Percentiles rank a stretch among this genome's conserved stretches.
Conservation (phyloP, 1,140 invertebrate genomes). For the Saccostrea glomerata region DNA sequence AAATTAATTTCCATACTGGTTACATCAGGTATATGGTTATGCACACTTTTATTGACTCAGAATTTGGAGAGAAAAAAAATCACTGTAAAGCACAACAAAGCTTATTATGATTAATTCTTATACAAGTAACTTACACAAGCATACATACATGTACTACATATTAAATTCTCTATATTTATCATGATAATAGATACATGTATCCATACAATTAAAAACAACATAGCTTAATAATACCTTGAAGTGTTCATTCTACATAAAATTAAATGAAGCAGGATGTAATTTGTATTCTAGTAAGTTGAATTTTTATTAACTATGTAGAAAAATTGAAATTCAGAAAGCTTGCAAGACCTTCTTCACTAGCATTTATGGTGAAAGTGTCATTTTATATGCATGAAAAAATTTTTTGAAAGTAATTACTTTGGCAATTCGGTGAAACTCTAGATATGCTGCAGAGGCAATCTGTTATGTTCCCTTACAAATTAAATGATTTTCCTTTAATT, state of each 20-base stretch:
- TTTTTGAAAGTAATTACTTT: too few species aligned
- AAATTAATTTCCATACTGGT: neutral
- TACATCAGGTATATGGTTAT: neutral
- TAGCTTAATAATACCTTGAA: slow-evolving; percentile 6
- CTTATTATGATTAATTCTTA: neutral
- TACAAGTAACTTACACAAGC: neutral
- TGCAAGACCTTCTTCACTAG: too few species aligned
- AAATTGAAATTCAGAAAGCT: too few species aligned
- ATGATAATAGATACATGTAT: neutral
- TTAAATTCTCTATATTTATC: neutral
- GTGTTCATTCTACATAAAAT: neutral
- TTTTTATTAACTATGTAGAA: too few species aligned
- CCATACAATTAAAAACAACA: neutral
- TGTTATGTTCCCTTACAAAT: too few species aligned
- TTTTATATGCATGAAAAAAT: too few species aligned
- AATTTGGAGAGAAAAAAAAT: neutral
- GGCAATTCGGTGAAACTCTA: too few species aligned
- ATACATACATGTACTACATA: neutral
- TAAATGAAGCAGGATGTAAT: neutral
- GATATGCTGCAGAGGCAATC: too few species aligned
- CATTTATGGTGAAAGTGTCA: too few species aligned
- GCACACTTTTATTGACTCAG: neutral
- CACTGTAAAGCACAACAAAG: neutral
- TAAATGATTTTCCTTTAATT: too few species aligned
- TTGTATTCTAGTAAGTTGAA: too few species aligned